These are phyloP conservation scores for Cerceris ruficornis DNA, from an alignment of 2,888 invertebrate species.

Conservation along the genomic window DNA sequence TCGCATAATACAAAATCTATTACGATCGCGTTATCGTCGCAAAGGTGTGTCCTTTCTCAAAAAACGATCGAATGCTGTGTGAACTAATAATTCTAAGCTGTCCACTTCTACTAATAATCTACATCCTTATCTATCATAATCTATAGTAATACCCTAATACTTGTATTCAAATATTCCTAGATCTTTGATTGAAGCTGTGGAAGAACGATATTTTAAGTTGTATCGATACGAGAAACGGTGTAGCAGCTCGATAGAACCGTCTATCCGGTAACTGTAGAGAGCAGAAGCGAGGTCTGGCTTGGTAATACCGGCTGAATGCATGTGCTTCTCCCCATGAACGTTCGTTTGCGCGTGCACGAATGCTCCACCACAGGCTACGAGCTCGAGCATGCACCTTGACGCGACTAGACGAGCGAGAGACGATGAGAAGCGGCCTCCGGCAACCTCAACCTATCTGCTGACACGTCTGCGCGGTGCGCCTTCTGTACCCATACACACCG, in stretches of 20 bases:
- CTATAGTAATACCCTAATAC: too few species aligned
- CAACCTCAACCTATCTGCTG: slow-evolving; percentile 59
- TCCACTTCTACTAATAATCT: background rate
- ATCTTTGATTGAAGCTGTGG: too few species aligned
- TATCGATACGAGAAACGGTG: too few species aligned
- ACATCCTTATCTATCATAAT: background rate
- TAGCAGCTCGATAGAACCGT: too few species aligned
- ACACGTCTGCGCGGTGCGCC: slow-evolving; percentile 14
- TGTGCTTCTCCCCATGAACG: slow-evolving; percentile 9
- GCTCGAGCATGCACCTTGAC: slow-evolving; percentile 34
- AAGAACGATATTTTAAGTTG: too few species aligned
- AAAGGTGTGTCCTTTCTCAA: background rate
- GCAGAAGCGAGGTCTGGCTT: background rate
- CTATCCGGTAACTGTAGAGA: background rate
- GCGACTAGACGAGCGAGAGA: slow-evolving; percentile 68
- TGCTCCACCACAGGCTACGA: background rate
- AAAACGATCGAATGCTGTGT: background rate
- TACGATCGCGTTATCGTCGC: background rate
- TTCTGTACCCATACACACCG: background rate
- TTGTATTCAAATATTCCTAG: too few species aligned
- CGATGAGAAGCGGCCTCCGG: slow-evolving; percentile 66
- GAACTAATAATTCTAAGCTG: background rate
- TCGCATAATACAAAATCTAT: background rate
- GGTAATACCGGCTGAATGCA: slow-evolving; percentile 37
- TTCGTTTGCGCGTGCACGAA: slow-evolving; percentile 12